Evolutionary conservation across 2,888 invertebrate genomes (phyloP).

Genomic region (Phyllotreta striolata): DNA sequence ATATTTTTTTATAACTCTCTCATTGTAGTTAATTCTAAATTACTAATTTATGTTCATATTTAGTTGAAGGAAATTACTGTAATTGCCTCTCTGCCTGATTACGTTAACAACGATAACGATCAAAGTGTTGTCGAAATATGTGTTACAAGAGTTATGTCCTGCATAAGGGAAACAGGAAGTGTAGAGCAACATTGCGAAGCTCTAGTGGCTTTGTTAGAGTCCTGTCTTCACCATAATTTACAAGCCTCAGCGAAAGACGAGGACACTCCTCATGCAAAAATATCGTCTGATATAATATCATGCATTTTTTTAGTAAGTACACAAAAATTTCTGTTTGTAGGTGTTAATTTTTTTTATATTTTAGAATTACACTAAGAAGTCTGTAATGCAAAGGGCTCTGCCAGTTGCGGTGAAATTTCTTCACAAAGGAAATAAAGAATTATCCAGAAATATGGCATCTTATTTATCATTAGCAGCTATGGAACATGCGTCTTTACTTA

Average conservation of each 20-base stretch:
- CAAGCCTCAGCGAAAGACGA: slow-evolving; percentile 80
- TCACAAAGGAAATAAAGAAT: slow-evolving; percentile 87
- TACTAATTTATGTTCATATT: slow-evolving; percentile 25
- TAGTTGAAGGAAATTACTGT: slow-evolving; percentile 78
- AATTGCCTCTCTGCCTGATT: slow-evolving; percentile 84
- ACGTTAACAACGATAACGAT: slow-evolving; percentile 86
- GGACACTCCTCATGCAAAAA: slow-evolving; percentile 96
- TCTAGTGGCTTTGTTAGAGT: slow-evolving; percentile 84
- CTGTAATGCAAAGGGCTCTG: slow-evolving; percentile 83
- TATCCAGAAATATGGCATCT: slow-evolving; percentile 88
- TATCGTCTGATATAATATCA: slow-evolving; percentile 93
- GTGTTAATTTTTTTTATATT: slow-evolving; percentile 42
- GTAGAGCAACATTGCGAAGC: slow-evolving; percentile 87
- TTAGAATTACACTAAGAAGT: slow-evolving; percentile 74
- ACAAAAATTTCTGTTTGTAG: not conserved
- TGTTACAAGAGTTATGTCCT: slow-evolving; percentile 88
- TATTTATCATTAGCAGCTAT: slow-evolving; percentile 93
- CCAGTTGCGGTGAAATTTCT: slow-evolving; percentile 92
- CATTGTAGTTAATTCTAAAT: too few species aligned
- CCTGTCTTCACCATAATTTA: slow-evolving; percentile 88
- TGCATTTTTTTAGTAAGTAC: slow-evolving; percentile 87
- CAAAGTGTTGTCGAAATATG: slow-evolving; percentile 96
- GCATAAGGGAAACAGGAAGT: slow-evolving; percentile 87
- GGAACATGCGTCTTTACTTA: slow-evolving; percentile 85
- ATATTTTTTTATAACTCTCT: too few species aligned